Conservation (phyloP, 2,113 vertebrate species). For the Platycercus adscitus region DNA sequence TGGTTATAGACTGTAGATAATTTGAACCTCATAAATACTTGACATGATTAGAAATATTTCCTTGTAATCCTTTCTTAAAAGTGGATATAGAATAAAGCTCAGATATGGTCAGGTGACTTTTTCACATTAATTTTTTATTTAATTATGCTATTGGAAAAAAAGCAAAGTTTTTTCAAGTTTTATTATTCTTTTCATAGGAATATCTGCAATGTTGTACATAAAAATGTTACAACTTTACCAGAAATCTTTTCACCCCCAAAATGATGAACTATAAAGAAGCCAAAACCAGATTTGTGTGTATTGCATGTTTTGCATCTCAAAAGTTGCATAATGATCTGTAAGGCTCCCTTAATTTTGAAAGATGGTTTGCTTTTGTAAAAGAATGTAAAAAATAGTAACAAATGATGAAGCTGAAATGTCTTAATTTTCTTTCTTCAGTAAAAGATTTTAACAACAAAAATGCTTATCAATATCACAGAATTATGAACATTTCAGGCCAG, state of each 20-base stretch:
- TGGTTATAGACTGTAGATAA: slow-evolving; percentile 22
- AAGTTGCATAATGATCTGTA: not conserved
- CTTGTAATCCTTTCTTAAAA: not conserved
- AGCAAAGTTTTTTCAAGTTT: not conserved
- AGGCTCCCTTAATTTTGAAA: not conserved
- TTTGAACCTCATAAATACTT: not conserved
- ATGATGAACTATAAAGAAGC: not conserved
- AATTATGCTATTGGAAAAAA: not conserved
- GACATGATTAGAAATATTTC: not conserved
- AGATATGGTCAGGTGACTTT: not conserved
- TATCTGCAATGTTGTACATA: not conserved
- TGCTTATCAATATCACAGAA: not conserved
- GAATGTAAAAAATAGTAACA: not conserved
- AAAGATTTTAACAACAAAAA: not conserved
- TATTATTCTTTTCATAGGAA: not conserved
- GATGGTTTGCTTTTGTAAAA: not conserved
- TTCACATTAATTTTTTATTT: not conserved
- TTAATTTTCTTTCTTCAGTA: not conserved
- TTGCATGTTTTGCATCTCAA: not conserved
- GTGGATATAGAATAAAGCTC: not conserved
- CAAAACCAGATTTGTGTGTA: not conserved
- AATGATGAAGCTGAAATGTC: not conserved
- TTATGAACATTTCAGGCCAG: not conserved
- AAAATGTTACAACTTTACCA: not conserved
- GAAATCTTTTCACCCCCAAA: not conserved